phyloP scores from a whole-genome alignment of 2,888 invertebrate genomes.

The Fissipunctia ypsillon region DNA sequence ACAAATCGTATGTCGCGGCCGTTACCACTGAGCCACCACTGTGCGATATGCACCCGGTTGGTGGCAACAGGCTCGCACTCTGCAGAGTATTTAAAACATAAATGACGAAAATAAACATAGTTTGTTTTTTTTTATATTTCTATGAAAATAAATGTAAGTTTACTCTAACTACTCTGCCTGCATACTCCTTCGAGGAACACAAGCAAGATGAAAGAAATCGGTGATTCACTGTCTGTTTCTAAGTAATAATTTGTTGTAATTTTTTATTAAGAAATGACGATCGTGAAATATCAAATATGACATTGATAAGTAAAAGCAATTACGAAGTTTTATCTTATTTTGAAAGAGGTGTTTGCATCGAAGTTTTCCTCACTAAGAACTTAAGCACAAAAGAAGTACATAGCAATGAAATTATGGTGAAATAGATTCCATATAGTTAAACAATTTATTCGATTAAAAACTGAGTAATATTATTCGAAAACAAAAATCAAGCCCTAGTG shows the following conservation, averaged over 20 bases:
- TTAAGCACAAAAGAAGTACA: neutral
- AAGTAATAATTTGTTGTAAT: constrained; percentile 10
- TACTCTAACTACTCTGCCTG: neutral
- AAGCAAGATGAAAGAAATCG: neutral
- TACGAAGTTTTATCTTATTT: constrained; percentile 32
- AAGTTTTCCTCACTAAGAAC: constrained; percentile 9
- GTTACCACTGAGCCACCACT: too few species aligned
- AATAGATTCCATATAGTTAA: constrained; percentile 27
- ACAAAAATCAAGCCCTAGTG: neutral
- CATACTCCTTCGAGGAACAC: too few species aligned
- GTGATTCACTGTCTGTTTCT: neutral
- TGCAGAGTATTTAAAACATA: too few species aligned
- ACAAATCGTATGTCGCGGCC: too few species aligned
- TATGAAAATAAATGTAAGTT: too few species aligned
- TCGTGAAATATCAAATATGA: constrained; percentile 3
- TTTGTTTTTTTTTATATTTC: too few species aligned
- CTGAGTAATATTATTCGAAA: constrained; percentile 11
- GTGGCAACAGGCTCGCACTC: too few species aligned
- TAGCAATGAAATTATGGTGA: constrained; percentile 21
- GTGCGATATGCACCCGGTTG: too few species aligned
- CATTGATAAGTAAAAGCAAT: neutral
- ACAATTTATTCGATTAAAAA: constrained; percentile 29
- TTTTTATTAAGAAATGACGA: neutral
- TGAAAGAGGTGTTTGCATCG: constrained; percentile 24
- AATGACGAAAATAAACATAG: too few species aligned